Conservation (phyloP, 2,797 vertebrate species). For the Danio kyathit region DNA sequence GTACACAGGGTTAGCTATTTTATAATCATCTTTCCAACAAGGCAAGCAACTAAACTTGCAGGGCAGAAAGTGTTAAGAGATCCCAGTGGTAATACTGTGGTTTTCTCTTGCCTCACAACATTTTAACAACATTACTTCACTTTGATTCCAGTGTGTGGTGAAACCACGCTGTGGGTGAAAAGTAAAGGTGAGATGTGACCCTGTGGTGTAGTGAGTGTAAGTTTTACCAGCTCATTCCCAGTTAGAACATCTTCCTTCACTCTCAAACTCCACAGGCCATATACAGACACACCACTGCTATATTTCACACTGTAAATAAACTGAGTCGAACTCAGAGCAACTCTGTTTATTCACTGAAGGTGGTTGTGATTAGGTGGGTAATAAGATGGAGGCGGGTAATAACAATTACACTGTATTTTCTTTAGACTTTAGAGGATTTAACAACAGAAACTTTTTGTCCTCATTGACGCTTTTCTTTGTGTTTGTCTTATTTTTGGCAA, state of each 20-base stretch:
- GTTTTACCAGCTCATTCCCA: constrained; percentile 35
- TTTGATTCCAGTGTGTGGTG: constrained; percentile 9
- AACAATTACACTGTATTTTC: not conserved
- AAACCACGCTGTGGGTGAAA: not conserved
- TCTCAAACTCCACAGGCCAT: constrained; percentile 46
- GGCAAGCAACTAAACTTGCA: not conserved
- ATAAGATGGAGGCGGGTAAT: not conserved
- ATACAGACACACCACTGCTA: constrained; percentile 64
- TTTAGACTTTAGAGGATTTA: not conserved
- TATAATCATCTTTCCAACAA: not conserved
- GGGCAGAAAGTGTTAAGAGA: not conserved
- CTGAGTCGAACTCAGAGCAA: not conserved
- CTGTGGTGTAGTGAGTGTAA: constrained; percentile 23
- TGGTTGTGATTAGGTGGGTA: not conserved
- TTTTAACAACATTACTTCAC: not conserved
- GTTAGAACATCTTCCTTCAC: constrained; percentile 46
- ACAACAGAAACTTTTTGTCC: not conserved
- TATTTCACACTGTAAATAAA: constrained; percentile 57
- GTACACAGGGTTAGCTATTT: too few relatives aligned
- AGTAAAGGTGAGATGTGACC: constrained; percentile 33
- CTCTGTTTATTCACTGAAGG: not conserved
- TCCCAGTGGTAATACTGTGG: not conserved
- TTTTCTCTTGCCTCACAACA: not conserved
- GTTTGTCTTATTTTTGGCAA: not conserved
- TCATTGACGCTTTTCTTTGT: not conserved